Evolutionary conservation across 2,888 invertebrate genomes (phyloP).

Genomic region (Phania funesta): DNA sequence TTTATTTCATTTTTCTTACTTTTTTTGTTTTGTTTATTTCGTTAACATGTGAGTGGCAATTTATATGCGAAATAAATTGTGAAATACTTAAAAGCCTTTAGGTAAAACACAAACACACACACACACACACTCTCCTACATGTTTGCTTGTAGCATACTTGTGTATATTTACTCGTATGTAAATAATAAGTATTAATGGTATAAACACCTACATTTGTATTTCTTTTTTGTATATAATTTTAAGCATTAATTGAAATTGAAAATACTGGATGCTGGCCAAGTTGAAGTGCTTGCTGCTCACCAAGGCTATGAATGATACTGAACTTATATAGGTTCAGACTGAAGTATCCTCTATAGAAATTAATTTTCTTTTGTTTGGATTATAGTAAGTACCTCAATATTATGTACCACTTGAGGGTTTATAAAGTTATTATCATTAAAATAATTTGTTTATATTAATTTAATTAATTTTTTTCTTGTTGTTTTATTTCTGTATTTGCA

Average conservation of each 20-base stretch:
- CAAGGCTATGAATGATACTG: conserved; percentile 25
- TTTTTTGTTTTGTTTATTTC: conserved; percentile 48
- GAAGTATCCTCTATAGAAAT: conserved; percentile 42
- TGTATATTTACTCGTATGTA: not conserved
- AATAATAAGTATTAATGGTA: conserved; percentile 9
- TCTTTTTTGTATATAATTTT: not conserved
- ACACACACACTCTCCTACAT: not conserved
- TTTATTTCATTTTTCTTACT: not conserved
- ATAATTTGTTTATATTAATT: conserved; percentile 29
- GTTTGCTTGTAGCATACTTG: not conserved
- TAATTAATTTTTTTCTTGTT: conserved; percentile 5
- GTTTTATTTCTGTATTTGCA: not conserved
- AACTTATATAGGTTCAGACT: not conserved
- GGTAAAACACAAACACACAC: not conserved
- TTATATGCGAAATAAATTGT: conserved; percentile 68
- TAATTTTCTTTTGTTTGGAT: conserved; percentile 39
- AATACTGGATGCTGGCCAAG: conserved; percentile 36
- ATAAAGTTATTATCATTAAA: not conserved
- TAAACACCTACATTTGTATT: not conserved
- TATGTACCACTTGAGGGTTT: conserved; percentile 38
- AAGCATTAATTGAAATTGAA: conserved; percentile 57
- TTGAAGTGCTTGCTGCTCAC: not conserved
- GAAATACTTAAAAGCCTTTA: conserved; percentile 51
- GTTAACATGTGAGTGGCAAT: conserved; percentile 62
- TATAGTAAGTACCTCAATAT: conserved; percentile 24